Base-by-base conservation (phyloP, 1,140 invertebrate species). In the Melipona quadrifasciata region DNA sequence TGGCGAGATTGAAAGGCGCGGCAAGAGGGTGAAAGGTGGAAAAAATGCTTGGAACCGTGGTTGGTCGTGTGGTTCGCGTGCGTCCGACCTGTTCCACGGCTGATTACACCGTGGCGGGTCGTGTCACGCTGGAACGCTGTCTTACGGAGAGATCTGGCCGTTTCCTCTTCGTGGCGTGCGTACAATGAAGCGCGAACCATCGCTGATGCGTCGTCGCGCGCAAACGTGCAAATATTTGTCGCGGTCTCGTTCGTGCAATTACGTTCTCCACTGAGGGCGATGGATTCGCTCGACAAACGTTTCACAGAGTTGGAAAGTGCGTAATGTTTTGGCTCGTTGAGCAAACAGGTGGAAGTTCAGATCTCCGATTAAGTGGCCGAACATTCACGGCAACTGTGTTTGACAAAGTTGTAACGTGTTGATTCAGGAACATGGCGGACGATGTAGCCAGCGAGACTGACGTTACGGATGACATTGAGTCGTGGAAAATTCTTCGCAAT, bases 81-180 rank as follows among this genome's bases (percentile, higher is more conserved):
- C 72, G 74, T 58, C 47, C 65, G 64, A n/a, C 51, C 67, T 61
- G 81, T 84, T 73, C 57, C 65, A 67, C 21, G 77, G 74, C 39
- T 78, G 82, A 89, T 88, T 89, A 88, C 68, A 31, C 64, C 81
- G 77, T 83, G 85, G 87, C 89, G 87, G 89, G 89, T 87, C 68
- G 74, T 78, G 82, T 67, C 82, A 85, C 82, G 85, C 80, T 87
- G 78, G 85, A 89, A 90, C 39, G 82, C 65, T 39, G 80, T 81
- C 87, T 89, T 89, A 72, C 47, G 39, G 39, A 21, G 39, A 47
- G 34, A 47, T n/a, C 39, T 17, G 70, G 14, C 70, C 24, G 14
- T 72, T 72, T n/a, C 39, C 70, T 57, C 70, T 27, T 51, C 68
- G 21, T 58, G 47, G 53, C 21, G 16, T 1, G 71, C 53, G 71